Evolutionary conservation across 2,113 vertebrate species (phyloP).

Genomic region (Macheiramphus alcinus): DNA sequence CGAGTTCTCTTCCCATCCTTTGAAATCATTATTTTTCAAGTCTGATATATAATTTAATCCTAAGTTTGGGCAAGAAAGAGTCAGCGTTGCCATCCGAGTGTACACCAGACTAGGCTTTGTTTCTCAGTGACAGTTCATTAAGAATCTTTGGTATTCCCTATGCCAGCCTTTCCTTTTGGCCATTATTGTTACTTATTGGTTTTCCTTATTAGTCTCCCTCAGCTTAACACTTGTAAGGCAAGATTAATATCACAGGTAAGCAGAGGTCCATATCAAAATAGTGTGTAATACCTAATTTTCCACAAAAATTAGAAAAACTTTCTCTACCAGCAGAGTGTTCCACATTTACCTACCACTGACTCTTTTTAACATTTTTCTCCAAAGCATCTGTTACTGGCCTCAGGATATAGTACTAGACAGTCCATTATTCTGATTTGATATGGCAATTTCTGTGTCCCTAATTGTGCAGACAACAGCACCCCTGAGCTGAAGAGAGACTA

Average conservation of each 20-base stretch:
- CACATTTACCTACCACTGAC: background rate
- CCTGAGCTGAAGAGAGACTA: background rate
- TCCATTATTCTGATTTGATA: background rate
- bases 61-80: background rate
- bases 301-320: background rate
- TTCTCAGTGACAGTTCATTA: background rate
- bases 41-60: background rate
- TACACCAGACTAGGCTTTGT: background rate
- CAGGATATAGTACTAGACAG: background rate
- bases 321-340: background rate
- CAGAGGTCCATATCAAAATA: background rate
- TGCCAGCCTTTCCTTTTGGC: background rate
- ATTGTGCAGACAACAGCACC: background rate
- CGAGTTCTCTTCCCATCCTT: background rate
- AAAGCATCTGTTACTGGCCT: background rate
- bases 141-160: background rate
- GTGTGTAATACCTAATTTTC: background rate
- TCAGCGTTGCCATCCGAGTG: rapidly evolving
- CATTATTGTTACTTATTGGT: background rate
- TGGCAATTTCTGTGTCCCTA: background rate
- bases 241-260: background rate
- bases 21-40: background rate
- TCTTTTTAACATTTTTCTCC: background rate
- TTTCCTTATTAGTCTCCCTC: background rate
- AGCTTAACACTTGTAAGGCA: background rate